These are phyloP conservation scores for Drosophila kikkawai DNA, from an alignment of 1,140 invertebrate genomes.

Conservation along the genomic window DNA sequence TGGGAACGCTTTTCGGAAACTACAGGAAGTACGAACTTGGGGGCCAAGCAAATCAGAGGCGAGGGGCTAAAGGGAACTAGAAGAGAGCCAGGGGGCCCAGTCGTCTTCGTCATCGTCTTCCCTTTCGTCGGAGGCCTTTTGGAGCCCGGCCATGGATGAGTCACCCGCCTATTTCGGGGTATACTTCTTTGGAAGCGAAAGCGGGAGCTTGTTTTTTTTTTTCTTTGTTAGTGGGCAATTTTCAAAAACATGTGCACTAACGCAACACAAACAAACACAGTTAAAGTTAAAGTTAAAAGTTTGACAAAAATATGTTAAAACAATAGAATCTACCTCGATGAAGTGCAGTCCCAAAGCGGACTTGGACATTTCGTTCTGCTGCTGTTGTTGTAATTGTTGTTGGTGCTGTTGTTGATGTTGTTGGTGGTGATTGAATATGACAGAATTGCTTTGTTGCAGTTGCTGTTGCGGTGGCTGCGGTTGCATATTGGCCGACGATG, in stretches of 20 bases:
- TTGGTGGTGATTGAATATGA: conserved; percentile 62
- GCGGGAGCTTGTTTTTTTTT: conserved; percentile 25
- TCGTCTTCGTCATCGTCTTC: conserved; percentile 16
- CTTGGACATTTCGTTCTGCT: conserved; percentile 82
- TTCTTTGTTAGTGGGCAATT: conserved; percentile 57
- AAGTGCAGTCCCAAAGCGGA: conserved; percentile 74
- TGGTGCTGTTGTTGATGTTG: conserved; percentile 40
- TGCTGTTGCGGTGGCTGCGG: conserved; percentile 59
- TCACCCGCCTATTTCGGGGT: conserved; percentile 45
- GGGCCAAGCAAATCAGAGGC: conserved; percentile 16
- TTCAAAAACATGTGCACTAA: conserved; percentile 43
- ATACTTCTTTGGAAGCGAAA: conserved; percentile 32
- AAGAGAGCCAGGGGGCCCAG: neutral
- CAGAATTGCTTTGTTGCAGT: conserved; percentile 72
- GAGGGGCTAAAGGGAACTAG: conserved; percentile 1
- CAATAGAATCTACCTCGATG: conserved; percentile 79
- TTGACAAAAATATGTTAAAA: conserved; percentile 21
- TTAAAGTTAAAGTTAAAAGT: neutral
- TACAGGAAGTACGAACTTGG: conserved; percentile 52
- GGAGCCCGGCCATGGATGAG: conserved; percentile 38
- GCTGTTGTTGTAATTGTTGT: conserved; percentile 62
- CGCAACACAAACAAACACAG: conserved; percentile 32
- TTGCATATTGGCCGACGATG: conserved; percentile 51
- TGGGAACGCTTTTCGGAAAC: conserved; percentile 29
- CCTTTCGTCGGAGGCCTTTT: conserved; percentile 40